phyloP scores from a whole-genome alignment of 2,888 invertebrate species.

The Stratiomys singularior region DNA sequence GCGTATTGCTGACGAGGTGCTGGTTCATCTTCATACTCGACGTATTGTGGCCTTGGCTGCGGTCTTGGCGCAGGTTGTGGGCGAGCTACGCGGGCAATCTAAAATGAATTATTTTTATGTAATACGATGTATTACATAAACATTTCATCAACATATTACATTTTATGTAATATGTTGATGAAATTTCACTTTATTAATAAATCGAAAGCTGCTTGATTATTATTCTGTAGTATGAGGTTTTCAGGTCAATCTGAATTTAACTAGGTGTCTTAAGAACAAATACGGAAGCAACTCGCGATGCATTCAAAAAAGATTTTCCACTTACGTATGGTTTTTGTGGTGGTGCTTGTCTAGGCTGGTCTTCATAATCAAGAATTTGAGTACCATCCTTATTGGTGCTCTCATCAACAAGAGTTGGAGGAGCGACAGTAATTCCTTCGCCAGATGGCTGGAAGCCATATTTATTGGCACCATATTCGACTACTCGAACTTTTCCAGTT shows the following conservation, averaged over 20 bases:
- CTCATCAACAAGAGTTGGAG: slow-evolving; percentile 70
- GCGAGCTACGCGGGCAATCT: slow-evolving; percentile 56
- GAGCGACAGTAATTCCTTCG: slow-evolving; percentile 83
- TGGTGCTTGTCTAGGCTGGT: slow-evolving; percentile 56
- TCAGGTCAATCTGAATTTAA: too few species aligned
- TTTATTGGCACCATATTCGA: slow-evolving; percentile 90
- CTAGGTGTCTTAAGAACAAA: too few species aligned
- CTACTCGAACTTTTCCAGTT: slow-evolving; percentile 80
- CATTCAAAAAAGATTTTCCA: neutral
- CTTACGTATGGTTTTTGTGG: slow-evolving; percentile 61
- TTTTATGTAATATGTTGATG: too few species aligned
- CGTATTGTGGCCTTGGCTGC: slow-evolving; percentile 60
- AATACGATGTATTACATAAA: too few species aligned
- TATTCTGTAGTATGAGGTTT: too few species aligned
- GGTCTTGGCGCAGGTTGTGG: slow-evolving; percentile 56
- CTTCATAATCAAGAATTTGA: slow-evolving; percentile 65
- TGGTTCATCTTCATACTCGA: slow-evolving; percentile 59
- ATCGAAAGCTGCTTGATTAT: too few species aligned
- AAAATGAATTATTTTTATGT: slow-evolving; percentile 1
- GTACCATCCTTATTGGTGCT: slow-evolving; percentile 64
- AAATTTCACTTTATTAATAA: too few species aligned
- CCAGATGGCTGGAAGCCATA: slow-evolving; percentile 88
- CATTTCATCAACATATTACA: too few species aligned
- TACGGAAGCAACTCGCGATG: too few species aligned
- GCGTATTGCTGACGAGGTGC: slow-evolving; percentile 56